phyloP scores from a whole-genome alignment of 2,888 invertebrate genomes.

The Papilio protenor region DNA sequence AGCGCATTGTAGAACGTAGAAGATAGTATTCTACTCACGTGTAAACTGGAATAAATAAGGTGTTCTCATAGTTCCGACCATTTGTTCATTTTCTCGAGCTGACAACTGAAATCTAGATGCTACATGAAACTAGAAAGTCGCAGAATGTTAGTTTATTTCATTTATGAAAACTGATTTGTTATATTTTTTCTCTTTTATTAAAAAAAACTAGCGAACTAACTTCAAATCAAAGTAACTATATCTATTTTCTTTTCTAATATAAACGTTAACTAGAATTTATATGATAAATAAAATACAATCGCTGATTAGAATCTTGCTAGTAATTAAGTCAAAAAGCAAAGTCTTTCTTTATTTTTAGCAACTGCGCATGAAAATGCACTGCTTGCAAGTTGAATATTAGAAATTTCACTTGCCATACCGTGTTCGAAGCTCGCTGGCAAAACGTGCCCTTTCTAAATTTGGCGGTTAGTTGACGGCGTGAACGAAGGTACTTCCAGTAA shows the following conservation, averaged over 20 bases:
- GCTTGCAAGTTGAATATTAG: neutral
- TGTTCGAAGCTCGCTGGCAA: neutral
- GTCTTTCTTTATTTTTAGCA: neutral
- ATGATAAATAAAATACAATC: no score
- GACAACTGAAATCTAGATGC: conserved; percentile 19
- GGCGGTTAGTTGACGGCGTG: neutral
- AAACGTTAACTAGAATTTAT: no score
- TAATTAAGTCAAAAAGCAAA: neutral
- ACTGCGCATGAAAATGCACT: neutral
- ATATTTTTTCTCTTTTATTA: neutral
- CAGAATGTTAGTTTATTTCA: neutral
- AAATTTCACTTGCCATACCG: neutral
- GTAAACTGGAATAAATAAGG: conserved; percentile 17
- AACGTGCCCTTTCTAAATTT: neutral
- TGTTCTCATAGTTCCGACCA: conserved; percentile 1
- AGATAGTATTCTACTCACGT: conserved; percentile 6
- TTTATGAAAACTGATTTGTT: neutral
- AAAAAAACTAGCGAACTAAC: neutral
- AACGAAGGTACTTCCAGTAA: neutral
- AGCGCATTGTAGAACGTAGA: neutral
- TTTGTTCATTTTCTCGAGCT: conserved; percentile 17
- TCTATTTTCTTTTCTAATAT: no score
- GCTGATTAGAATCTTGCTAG: neutral
- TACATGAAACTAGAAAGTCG: conserved; percentile 9
- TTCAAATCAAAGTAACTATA: neutral